Percentiles rank a stretch among this genome's conserved stretches.
These are phyloP conservation scores for Girardinus metallicus DNA, from an alignment of 2,797 vertebrate species.

Conservation along the genomic window DNA sequence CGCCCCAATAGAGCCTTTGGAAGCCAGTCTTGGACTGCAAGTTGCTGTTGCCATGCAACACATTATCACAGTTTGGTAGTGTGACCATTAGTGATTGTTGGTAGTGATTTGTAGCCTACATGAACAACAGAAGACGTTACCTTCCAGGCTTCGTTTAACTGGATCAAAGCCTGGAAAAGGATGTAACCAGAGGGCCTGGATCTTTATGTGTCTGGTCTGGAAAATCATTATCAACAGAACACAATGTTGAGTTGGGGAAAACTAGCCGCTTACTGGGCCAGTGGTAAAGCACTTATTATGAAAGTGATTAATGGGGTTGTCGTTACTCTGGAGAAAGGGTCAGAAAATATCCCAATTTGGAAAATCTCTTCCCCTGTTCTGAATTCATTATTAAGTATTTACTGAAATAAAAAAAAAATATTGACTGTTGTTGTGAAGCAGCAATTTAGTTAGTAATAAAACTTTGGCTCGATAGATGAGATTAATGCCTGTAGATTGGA, in stretches of 20 bases:
- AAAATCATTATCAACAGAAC: neutral
- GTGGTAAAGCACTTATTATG: neutral
- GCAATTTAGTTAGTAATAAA: neutral
- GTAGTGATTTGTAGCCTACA: neutral
- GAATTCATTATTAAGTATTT: neutral
- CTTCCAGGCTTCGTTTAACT: neutral
- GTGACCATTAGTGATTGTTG: neutral
- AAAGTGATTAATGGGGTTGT: neutral
- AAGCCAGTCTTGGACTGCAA: neutral
- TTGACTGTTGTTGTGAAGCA: neutral
- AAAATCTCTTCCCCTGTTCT: neutral
- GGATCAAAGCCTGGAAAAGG: neutral
- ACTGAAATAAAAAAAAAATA: neutral
- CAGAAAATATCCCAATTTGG: neutral
- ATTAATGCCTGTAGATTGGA: neutral
- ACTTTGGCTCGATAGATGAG: neutral
- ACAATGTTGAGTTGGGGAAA: neutral
- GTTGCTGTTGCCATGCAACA: neutral
- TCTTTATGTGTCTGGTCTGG: neutral
- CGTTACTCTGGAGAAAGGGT: neutral
- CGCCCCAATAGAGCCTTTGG: neutral
- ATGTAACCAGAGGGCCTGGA: neutral
- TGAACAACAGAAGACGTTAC: neutral
- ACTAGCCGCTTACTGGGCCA: neutral
- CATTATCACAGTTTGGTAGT: neutral